Percentiles rank a stretch among this genome's conserved stretches.
Conservation (phyloP, 2,888 invertebrate species). For the Erebia aethiops region DNA sequence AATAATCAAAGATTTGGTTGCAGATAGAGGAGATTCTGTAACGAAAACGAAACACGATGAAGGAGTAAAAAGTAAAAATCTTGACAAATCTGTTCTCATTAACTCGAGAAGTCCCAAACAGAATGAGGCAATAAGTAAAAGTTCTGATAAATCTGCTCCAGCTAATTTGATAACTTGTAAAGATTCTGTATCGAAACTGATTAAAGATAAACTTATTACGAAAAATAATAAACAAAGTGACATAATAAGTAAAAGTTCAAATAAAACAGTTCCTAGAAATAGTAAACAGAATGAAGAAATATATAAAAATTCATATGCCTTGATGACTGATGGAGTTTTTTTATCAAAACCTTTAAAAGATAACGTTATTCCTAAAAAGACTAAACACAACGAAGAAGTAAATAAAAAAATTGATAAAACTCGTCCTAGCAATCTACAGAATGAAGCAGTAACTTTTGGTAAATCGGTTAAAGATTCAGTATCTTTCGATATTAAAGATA, state of each 20-base stretch:
- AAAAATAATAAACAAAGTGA: background rate
- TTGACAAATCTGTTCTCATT: background rate
- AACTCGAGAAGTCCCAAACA: background rate
- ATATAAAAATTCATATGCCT: background rate
- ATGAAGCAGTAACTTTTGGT: background rate
- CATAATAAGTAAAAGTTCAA: conserved; percentile 2
- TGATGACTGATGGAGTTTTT: background rate
- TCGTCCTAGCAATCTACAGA: background rate
- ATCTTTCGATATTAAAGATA: background rate
- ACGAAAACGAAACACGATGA: conserved; percentile 18
- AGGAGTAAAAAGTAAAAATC: background rate
- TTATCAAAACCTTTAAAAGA: background rate
- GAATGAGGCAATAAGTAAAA: background rate
- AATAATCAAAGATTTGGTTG: conserved; percentile 26
- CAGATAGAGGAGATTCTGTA: conserved; percentile 49
- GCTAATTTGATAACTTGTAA: conserved; percentile 22
- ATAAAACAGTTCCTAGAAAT: background rate
- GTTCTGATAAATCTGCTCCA: background rate
- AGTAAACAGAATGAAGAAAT: background rate
- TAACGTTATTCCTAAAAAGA: background rate
- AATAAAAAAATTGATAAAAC: background rate
- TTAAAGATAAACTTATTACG: background rate
- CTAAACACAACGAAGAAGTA: background rate
- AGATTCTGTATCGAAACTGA: conserved; percentile 38
- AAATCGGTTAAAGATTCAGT: background rate